These are phyloP conservation scores for Drosophila bipectinata DNA, from an alignment of 1,140 invertebrate species.

Conservation along the genomic window DNA sequence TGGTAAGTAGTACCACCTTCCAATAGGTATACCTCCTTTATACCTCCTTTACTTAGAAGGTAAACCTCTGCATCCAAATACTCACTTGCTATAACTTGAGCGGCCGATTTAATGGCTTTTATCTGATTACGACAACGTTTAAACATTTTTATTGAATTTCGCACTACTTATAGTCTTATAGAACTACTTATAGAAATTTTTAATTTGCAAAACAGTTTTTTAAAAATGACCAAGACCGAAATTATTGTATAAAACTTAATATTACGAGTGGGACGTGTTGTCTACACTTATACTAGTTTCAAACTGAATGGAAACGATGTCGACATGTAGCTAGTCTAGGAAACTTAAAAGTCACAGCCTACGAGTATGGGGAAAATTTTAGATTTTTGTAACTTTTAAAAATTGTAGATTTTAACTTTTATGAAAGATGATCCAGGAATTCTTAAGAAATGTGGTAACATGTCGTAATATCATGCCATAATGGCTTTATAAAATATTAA, in stretches of 20 bases:
- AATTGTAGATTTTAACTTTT: too few species aligned
- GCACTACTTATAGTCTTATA: too few species aligned
- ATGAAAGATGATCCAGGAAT: too few species aligned
- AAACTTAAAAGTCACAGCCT: background rate
- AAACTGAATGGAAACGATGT: background rate
- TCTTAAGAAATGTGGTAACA: too few species aligned
- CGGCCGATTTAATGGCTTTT: background rate
- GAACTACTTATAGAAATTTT: background rate
- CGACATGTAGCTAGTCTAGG: background rate
- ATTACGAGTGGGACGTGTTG: background rate
- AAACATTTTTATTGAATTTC: background rate
- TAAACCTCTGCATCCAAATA: background rate
- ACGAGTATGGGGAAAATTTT: too few species aligned
- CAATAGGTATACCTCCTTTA: too few species aligned
- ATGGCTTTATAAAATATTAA: too few species aligned
- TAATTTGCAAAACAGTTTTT: background rate
- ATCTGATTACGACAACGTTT: background rate
- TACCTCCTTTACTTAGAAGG: too few species aligned
- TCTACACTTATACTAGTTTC: background rate
- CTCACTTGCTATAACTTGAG: background rate
- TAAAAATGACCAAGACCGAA: background rate
- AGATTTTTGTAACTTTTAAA: too few species aligned
- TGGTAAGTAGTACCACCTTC: too few species aligned
- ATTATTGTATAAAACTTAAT: background rate
- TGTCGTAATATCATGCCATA: too few species aligned